Conservation (phyloP, 2,113 vertebrate genomes). For the Hippocampus guttulatus region DNA sequence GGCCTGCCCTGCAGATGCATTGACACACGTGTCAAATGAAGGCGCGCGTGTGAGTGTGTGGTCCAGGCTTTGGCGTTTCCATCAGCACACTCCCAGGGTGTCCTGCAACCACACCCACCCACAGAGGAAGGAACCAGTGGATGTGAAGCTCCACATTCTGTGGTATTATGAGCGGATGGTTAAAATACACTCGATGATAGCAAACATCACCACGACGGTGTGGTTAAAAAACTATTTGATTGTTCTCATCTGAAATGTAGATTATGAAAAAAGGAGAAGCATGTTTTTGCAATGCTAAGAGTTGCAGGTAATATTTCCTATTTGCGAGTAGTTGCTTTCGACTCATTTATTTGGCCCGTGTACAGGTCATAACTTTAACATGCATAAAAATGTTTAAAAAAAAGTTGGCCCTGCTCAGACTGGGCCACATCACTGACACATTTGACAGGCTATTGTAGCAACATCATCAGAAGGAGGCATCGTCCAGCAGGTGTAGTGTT, state of each 20-base stretch:
- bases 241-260: conserved; percentile 16
- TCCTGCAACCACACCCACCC: conserved; percentile 49
- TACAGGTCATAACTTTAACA: not conserved
- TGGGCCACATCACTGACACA: no score
- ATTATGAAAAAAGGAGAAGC: not conserved
- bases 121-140: conserved; percentile 13
- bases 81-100: conserved; percentile 17
- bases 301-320: not conserved
- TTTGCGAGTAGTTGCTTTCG: not conserved
- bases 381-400: no score
- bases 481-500: no score
- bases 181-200: conserved; percentile 36
- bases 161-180: conserved; percentile 27
- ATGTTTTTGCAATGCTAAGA: no score
- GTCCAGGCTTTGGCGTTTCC: conserved; percentile 29
- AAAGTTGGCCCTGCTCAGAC: no score
- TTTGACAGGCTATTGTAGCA: no score
- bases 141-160: conserved; percentile 21
- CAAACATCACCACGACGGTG: conserved; percentile 5
- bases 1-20: conserved; percentile 50
- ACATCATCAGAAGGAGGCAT: no score
- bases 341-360: not conserved
- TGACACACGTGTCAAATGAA: conserved; percentile 19
- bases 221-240: conserved; percentile 19
- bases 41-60: conserved; percentile 1